These are phyloP conservation scores for Charaxes varanes DNA, from an alignment of 1,140 invertebrate genomes.

Conservation along the genomic window DNA sequence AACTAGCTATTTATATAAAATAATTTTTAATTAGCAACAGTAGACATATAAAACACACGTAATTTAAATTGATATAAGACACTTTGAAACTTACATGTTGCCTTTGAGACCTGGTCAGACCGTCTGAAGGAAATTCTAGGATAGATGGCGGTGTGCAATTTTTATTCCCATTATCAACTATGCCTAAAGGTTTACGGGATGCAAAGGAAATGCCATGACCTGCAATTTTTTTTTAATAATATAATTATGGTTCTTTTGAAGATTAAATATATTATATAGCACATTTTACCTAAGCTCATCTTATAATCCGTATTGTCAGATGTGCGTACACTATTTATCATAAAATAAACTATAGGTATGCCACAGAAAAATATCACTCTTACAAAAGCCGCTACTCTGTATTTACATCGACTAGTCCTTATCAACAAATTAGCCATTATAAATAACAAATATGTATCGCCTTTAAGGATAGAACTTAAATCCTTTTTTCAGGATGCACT, in stretches of 20 bases:
- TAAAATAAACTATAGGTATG: slow-evolving; percentile 32
- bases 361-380: slow-evolving; percentile 47
- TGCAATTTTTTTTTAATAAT: slow-evolving; percentile 7
- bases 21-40: too few relatives aligned
- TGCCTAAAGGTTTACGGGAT: slow-evolving; percentile 28
- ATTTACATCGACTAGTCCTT: slow-evolving; percentile 55
- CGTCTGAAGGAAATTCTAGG: slow-evolving; percentile 85
- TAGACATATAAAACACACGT: too few relatives aligned
- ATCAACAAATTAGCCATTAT: slow-evolving; percentile 59
- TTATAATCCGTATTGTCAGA: not conserved
- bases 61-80: too few relatives aligned
- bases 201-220: slow-evolving; percentile 7
- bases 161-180: slow-evolving; percentile 10
- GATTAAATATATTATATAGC: not conserved
- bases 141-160: slow-evolving; percentile 88
- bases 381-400: slow-evolving; percentile 32
- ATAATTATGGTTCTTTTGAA: too few relatives aligned
- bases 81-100: slow-evolving; percentile 69
- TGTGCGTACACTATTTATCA: not conserved
- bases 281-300: slow-evolving; percentile 9
- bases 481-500: too few relatives aligned
- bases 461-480: too few relatives aligned
- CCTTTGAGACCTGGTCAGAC: slow-evolving; percentile 80
- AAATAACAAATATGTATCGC: too few relatives aligned
- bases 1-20: too few relatives aligned